Conservation (phyloP, 92 coral and sea anemone genomes). For the Meandrina meandrites region DNA sequence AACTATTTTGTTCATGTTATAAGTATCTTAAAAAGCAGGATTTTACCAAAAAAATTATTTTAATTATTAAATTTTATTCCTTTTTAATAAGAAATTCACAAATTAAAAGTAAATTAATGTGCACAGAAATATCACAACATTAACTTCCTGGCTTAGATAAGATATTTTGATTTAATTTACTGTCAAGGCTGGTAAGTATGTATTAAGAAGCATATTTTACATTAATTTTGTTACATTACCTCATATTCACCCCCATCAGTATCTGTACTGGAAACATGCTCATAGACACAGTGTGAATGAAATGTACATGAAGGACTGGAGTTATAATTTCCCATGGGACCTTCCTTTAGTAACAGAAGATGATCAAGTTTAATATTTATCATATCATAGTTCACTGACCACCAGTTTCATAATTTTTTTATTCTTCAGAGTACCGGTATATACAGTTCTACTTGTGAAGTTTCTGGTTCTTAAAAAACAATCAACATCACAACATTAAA, state of each 20-base stretch:
- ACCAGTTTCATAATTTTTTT: background rate
- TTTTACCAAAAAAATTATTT: no score
- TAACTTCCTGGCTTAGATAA: background rate
- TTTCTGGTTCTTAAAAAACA: no score
- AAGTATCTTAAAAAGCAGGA: no score
- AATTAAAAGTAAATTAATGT: background rate
- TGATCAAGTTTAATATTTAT: background rate
- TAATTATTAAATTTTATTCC: no score
- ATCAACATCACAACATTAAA: no score
- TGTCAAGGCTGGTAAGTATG: no score
- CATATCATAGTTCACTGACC: background rate
- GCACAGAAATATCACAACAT: background rate
- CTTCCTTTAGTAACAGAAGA: slow-evolving; percentile 22
- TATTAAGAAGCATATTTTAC: background rate
- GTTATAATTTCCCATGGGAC: slow-evolving; percentile 11
- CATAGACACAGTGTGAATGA: slow-evolving; percentile 36
- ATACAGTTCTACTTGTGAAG: background rate
- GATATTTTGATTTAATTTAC: no score
- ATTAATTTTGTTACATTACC: slow-evolving; percentile 23
- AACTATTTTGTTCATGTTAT: no score
- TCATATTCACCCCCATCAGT: slow-evolving; percentile 36
- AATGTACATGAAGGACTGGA: slow-evolving; percentile 35
- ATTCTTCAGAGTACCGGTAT: background rate
- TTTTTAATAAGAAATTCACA: no score
- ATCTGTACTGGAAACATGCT: slow-evolving; percentile 33